Percentiles rank a stretch among this genome's conserved stretches.
These are phyloP conservation scores for Coecobrya sp. DNA, from an alignment of 2,888 invertebrate species.

Conservation along the genomic window DNA sequence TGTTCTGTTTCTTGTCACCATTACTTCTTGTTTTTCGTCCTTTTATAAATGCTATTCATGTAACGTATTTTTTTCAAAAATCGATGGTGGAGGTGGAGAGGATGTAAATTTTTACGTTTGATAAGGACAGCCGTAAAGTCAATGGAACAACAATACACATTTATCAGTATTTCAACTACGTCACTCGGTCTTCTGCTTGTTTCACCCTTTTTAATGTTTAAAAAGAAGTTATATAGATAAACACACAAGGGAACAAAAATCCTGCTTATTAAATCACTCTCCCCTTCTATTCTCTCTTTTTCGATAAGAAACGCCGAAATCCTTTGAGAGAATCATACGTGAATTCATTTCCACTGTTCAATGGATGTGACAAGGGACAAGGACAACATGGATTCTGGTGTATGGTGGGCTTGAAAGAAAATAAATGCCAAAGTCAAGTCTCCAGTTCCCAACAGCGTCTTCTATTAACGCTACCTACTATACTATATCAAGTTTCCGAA, in stretches of 20 bases:
- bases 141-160: constrained; percentile 53
- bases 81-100: constrained; percentile 59
- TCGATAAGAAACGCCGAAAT: constrained; percentile 40
- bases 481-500: constrained; percentile 57
- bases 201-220: constrained; percentile 43
- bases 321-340: constrained; percentile 32
- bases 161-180: not conserved
- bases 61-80: constrained; percentile 1
- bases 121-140: constrained; percentile 59
- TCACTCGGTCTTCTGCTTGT: not conserved
- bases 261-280: constrained; percentile 68
- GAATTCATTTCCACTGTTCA: constrained; percentile 29
- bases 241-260: constrained; percentile 37
- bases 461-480: constrained; percentile 1
- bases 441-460: not conserved
- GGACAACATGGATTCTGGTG: not conserved
- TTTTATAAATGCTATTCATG: not conserved
- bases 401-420: constrained; percentile 20
- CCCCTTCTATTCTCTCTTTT: constrained; percentile 52
- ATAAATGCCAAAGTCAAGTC: not conserved
- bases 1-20: constrained; percentile 17
- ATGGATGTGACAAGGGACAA: constrained; percentile 38
- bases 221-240: constrained; percentile 41
- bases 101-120: constrained; percentile 63
- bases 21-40: not conserved